Base-by-base conservation (phyloP, 1,140 invertebrate species). In the Rhopalosiphum maidis region DNA sequence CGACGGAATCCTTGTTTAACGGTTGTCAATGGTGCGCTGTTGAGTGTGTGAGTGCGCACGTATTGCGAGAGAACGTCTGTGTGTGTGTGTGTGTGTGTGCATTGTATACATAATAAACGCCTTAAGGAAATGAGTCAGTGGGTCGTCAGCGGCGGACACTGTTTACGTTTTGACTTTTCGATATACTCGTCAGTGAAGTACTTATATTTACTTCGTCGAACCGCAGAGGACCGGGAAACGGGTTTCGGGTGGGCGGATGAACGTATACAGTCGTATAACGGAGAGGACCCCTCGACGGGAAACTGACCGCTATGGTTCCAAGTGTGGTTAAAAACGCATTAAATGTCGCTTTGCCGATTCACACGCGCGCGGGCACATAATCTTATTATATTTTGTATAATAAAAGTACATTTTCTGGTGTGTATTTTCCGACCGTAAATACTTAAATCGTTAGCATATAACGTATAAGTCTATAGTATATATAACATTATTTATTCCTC, bases 121-220 rank as follows among this genome's bases (percentile, higher is more conserved):
- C 91, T 92, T 41, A 83, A 83, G 91, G 91, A 92, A 92, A 92
- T 92, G 91, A 92, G 91, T 92, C 91, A 92, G 91, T 92, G 91
- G 91, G 91, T 92, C 91, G 91, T 9, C 46, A 46, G 22, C 68
- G 77, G 43, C 68, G 77, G 43, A 23, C 48, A 41, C 48, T 83
- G 91, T 92, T 92, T 92, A 92, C 91, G 51, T 92, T 92, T 92
- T 48, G 91, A 46, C 68, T 21, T 15, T 77, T n/a, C 30, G 60
- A 77, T 68, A 77, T 77, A 77, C 60, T 77, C 30, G 60, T 91
- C 43, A 7, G 35, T 41, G 37, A 86, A 41, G 43, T 46, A 86
- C 23, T 85, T 77, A n/a, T 68, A n/a, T 46, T 11, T 37, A 21
- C 41, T 41, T 25, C 23, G 23, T 85, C 15, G 85, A 21, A 48